These are phyloP conservation scores for Drosophila sturtevanti DNA, from an alignment of 1,140 invertebrate genomes.

Conservation along the genomic window DNA sequence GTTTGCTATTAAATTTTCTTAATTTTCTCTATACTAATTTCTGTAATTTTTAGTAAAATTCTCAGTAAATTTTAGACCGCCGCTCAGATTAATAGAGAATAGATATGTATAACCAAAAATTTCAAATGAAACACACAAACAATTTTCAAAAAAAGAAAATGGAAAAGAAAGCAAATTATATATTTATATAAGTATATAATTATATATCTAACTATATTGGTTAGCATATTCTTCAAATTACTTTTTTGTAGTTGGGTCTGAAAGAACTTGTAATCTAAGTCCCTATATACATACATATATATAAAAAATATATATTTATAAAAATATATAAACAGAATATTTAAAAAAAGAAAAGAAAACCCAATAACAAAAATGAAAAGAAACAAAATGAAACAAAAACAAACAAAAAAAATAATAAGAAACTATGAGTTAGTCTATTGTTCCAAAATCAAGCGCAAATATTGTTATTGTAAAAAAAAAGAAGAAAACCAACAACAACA, in stretches of 20 bases:
- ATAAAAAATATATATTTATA: constrained; percentile 12
- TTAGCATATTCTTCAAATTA: constrained; percentile 8
- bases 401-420: constrained; percentile 25
- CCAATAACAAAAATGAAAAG: constrained; percentile 36
- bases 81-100: constrained; percentile 30
- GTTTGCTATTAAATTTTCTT: constrained; percentile 18
- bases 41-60: constrained; percentile 41
- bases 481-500: constrained; percentile 10
- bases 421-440: constrained; percentile 54
- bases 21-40: not conserved
- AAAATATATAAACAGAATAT: constrained; percentile 39
- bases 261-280: constrained; percentile 60
- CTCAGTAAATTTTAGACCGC: constrained; percentile 41
- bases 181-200: constrained; percentile 5
- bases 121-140: not conserved
- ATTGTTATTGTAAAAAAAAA: constrained; percentile 65
- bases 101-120: constrained; percentile 14
- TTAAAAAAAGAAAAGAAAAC: constrained; percentile 44
- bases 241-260: constrained; percentile 52
- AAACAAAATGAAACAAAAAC: constrained; percentile 34
- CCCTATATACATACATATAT: constrained; percentile 34
- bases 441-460: constrained; percentile 70
- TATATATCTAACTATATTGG: constrained; percentile 7
- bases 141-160: not conserved
- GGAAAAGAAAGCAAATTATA: constrained; percentile 3